Evolutionary conservation across 2,797 vertebrate species (phyloP), one percentile per base, ranked within the genome.

Genomic region (Columba guinea): DNA sequence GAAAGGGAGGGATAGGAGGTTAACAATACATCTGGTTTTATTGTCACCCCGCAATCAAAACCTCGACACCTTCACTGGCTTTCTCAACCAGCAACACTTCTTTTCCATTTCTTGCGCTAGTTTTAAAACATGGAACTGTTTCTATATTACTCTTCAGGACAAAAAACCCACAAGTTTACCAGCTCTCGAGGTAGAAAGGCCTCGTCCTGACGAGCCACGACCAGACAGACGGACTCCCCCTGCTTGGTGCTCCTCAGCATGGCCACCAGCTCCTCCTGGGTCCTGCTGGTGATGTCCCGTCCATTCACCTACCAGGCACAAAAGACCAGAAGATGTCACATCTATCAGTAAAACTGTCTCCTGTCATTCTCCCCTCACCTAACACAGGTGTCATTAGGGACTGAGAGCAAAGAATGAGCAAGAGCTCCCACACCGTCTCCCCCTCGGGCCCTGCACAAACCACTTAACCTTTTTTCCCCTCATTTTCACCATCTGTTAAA

Each of bases 211-310:
- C 99, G 98, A 63, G 98, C 98, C 49, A 99, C 98, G 71, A 99
- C 85, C 35, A 99, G 97, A 41, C 97, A 98, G 34, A 99, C 99
- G 2, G 98, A 98, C 87, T 99, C 99, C 20, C 99, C 99, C 94
- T 99, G 99, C 51, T 98, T 99, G 9, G 99, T 99, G 97, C 99
- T 98, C 82, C 99, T 98, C 71, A 99, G 97, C 98, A 99, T 98
- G 71, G 98, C 98, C 84, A 99, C 99, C 22, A 99, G 95, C 89
- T 99, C 99, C 68, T 99, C 99, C 90, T 99, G 99, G 21, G 98
- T 98, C 88, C 98, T 98, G 10, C 99, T 98, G 1, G 98, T 98
- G 95, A 99, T 98, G 77, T 99, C 99, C 95, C 98, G 97, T 46
- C 99, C 98, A 24, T 99, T 99, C 70, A 99, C 99, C 99, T 99